phyloP scores from a whole-genome alignment of 1,140 invertebrate genomes.

The Wiebesia pumilae region DNA sequence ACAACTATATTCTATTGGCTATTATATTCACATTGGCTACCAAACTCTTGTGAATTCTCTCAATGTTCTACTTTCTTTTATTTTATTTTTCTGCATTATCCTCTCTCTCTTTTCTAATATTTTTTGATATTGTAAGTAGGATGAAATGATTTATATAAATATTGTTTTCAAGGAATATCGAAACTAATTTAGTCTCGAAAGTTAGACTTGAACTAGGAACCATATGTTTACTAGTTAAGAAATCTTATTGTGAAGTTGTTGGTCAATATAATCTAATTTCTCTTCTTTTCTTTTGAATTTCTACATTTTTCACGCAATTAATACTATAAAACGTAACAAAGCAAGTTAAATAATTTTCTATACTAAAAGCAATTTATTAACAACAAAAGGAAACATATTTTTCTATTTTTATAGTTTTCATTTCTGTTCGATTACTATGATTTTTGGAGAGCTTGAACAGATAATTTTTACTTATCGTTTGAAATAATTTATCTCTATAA shows the following conservation, averaged over 20 bases:
- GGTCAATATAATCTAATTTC: not conserved
- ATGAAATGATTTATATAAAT: constrained; percentile 11
- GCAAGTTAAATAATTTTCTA: constrained; percentile 13
- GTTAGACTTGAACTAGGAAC: not conserved
- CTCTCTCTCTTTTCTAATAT: constrained; percentile 12
- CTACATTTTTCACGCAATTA: not conserved
- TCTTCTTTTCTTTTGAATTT: constrained; percentile 3
- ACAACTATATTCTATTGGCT: constrained; percentile 34
- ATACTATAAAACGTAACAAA: not conserved
- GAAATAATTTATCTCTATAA: too few relatives aligned
- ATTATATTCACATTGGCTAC: constrained; percentile 39
- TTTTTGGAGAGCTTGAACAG: too few relatives aligned
- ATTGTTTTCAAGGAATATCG: not conserved
- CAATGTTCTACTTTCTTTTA: not conserved
- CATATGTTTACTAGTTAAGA: constrained; percentile 8
- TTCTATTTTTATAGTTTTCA: too few relatives aligned
- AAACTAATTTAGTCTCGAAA: not conserved
- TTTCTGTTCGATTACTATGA: too few relatives aligned
- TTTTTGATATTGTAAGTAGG: constrained; percentile 45
- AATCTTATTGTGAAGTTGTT: not conserved
- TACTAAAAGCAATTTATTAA: too few relatives aligned
- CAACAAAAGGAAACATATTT: too few relatives aligned
- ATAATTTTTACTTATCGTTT: too few relatives aligned
- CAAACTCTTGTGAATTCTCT: constrained; percentile 19
- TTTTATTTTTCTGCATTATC: too few relatives aligned